Evolutionary conservation across 2,888 invertebrate species (phyloP).

Genomic region (Tricholauxania praeusta): DNA sequence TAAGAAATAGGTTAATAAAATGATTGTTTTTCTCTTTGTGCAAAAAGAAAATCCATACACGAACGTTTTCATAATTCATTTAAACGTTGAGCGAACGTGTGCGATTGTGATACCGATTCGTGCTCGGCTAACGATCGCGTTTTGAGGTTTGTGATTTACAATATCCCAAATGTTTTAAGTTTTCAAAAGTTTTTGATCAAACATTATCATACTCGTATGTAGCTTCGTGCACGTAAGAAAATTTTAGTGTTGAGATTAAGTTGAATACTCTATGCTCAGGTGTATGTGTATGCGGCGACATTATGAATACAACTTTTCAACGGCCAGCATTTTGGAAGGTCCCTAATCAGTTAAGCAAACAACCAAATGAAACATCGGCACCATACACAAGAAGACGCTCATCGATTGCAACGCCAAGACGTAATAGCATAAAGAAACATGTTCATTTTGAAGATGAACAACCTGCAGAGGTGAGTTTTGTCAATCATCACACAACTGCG

Average conservation of each 20-base stretch:
- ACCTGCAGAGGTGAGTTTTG: slow-evolving; percentile 28
- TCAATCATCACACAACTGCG: neutral
- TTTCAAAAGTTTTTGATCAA: no score
- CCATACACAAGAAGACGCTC: slow-evolving; percentile 5
- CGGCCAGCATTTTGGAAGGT: slow-evolving; percentile 64
- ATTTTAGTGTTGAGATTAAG: no score
- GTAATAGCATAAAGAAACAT: slow-evolving; percentile 62
- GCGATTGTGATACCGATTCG: neutral
- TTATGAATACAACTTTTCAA: slow-evolving; percentile 48
- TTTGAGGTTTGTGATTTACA: neutral
- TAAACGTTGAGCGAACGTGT: slow-evolving; percentile 30
- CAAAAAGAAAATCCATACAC: slow-evolving; percentile 10
- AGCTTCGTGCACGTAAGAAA: neutral
- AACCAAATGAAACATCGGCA: slow-evolving; percentile 24
- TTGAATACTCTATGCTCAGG: no score
- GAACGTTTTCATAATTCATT: slow-evolving; percentile 32
- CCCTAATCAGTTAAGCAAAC: slow-evolving; percentile 45
- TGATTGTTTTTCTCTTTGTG: no score
- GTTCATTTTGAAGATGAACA: slow-evolving; percentile 68
- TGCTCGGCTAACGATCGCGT: neutral
- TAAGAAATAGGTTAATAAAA: no score
- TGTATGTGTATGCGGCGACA: neutral
- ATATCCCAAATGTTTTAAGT: neutral
- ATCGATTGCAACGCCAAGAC: slow-evolving; percentile 28
- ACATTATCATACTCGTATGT: no score